These are phyloP conservation scores for Drosophila tanythrix DNA, from an alignment of 2,888 invertebrate species.

Conservation along the genomic window DNA sequence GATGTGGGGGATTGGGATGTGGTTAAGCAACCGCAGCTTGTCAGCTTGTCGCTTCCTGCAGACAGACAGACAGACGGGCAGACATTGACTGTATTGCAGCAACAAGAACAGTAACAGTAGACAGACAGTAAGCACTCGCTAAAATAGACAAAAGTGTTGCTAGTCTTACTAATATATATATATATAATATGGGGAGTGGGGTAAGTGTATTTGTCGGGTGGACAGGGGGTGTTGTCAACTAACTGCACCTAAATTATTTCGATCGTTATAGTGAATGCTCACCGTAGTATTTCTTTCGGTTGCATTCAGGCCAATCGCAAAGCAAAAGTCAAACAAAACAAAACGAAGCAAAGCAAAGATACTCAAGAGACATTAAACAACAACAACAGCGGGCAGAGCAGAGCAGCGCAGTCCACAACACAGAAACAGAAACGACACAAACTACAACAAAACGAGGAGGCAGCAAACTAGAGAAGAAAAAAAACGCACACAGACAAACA, in stretches of 20 bases:
- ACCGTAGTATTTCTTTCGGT: slow-evolving; percentile 25
- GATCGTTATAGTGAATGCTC: slow-evolving; percentile 45
- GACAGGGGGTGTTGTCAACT: neutral
- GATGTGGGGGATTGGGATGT: slow-evolving; percentile 14
- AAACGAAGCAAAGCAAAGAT: slow-evolving; percentile 45
- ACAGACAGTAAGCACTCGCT: slow-evolving; percentile 10
- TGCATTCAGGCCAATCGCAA: slow-evolving; percentile 83
- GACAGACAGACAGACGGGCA: slow-evolving; percentile 3
- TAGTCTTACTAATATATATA: neutral
- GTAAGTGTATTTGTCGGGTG: neutral
- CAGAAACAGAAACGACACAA: slow-evolving; percentile 48
- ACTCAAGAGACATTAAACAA: slow-evolving; percentile 54
- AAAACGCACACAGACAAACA: neutral
- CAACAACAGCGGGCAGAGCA: slow-evolving; percentile 16
- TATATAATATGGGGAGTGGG: too few relatives aligned
- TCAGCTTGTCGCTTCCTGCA: slow-evolving; percentile 31
- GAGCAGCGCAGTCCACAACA: slow-evolving; percentile 22
- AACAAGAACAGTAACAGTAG: slow-evolving; percentile 5
- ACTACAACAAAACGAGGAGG: slow-evolving; percentile 50
- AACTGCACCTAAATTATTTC: slow-evolving; percentile 41
- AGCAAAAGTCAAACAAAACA: slow-evolving; percentile 51
- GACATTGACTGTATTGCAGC: neutral
- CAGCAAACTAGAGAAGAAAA: slow-evolving; percentile 25
- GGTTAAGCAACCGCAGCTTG: slow-evolving; percentile 36
- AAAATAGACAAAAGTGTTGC: neutral